Percentiles rank a stretch among this genome's conserved stretches.
Evolutionary conservation across 2,888 invertebrate species (phyloP).

Genomic region (Harmothoe impar): DNA sequence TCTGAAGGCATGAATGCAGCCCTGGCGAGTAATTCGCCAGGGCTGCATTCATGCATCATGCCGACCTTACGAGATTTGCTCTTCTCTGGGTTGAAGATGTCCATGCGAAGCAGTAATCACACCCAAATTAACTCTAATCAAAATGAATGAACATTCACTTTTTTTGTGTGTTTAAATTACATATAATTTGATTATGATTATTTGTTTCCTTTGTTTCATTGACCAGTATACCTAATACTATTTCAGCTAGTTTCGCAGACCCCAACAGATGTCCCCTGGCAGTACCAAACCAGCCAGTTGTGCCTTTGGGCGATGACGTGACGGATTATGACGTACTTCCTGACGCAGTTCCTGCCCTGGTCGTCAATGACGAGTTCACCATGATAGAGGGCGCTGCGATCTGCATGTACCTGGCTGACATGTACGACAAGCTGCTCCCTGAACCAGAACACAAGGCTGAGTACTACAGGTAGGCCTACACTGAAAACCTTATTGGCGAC

Average conservation of each 20-base stretch:
- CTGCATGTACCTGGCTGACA: constrained; percentile 77
- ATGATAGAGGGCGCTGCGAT: constrained; percentile 78
- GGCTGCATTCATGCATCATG: too few relatives aligned
- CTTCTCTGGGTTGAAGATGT: too few relatives aligned
- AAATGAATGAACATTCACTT: too few relatives aligned
- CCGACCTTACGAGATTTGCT: too few relatives aligned
- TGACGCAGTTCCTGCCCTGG: constrained; percentile 73
- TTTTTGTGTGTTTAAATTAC: too few relatives aligned
- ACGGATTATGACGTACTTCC: constrained; percentile 68
- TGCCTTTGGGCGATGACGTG: constrained; percentile 36
- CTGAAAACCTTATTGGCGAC: too few relatives aligned
- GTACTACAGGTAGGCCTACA: constrained; percentile 75
- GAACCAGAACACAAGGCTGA: constrained; percentile 71
- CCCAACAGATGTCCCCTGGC: not conserved
- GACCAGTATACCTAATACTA: not conserved
- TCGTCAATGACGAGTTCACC: constrained; percentile 72
- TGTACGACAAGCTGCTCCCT: constrained; percentile 73
- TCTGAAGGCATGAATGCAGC: too few relatives aligned
- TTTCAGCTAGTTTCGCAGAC: constrained; percentile 21
- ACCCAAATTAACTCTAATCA: too few relatives aligned
- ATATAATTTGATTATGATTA: too few relatives aligned
- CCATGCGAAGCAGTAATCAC: too few relatives aligned
- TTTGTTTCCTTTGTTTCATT: too few relatives aligned
- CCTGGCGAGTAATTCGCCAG: too few relatives aligned
- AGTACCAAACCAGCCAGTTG: not conserved